Base-by-base conservation (phyloP, 2,888 invertebrate genomes). In the Catonia carolina region DNA sequence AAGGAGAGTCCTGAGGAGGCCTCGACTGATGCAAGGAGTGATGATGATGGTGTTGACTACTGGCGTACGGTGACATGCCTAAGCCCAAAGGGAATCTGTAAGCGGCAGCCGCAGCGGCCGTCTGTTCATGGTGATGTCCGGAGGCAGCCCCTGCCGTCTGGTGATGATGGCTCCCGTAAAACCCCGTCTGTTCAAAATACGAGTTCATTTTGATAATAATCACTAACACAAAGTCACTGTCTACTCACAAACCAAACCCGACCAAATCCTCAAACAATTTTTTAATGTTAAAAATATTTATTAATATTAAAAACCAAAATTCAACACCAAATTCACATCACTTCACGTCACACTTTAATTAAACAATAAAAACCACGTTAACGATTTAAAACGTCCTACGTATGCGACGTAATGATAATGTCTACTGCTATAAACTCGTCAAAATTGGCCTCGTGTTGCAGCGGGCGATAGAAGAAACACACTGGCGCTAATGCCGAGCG, bases 101-200 rank as follows among this genome's bases (percentile, higher is more conserved):
- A 74, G 91, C 89, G 7, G 81, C 81, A 41, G 83, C 83, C 67
- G 73, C 62, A 64, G 83, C 83, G 66, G 73, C 63, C 64, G 84
- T 78, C 74, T 88, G 84, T 75, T 86, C 83, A 56, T 73, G 72
- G 66, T 90, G 88, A 68, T 83, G 83, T 64, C 81, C 80, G 63
- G 79, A 80, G 60, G 82, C 78, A 42, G 76, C 76, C 50, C 77
- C 76, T 64, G 78, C 69, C 69, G 83, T 75, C 74, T 81, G 80
- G 77, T 91, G 86, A 77, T 90, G 86, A 72, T 91, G 91, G 70
- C 86, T 81, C 71, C 92, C 91, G 79, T 94, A 93, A 80, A 94
- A 94, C 75, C 92, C 92, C 75, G 88, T 87, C 80, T 93, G 93
- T 80, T 93, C 93, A 75, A 93, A 94, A 76, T 93, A 94, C 73